Conservation (phyloP, 2,888 invertebrate species). For the Coelogynopora nodosa region DNA sequence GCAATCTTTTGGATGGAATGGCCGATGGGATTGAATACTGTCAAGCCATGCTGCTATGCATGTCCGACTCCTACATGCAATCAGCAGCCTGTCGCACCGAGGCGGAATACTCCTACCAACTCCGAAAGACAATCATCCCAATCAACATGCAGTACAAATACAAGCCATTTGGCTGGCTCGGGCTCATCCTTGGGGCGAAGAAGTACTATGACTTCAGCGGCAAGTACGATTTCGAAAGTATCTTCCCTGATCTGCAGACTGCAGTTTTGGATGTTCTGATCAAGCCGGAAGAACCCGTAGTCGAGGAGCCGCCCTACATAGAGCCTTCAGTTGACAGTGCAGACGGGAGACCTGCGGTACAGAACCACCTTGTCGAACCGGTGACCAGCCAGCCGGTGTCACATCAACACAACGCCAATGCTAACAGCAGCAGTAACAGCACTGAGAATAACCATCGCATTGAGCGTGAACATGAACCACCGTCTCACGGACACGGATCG, state of each 20-base stretch:
- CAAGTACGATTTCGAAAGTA: neutral
- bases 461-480: neutral
- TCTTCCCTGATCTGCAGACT: neutral
- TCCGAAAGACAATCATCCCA: conserved; percentile 57
- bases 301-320: neutral
- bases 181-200: conserved; percentile 56
- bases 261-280: neutral
- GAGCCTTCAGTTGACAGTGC: neutral
- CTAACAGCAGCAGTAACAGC: neutral
- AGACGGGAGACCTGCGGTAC: neutral
- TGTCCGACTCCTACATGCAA: conserved; percentile 44
- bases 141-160: conserved; percentile 57
- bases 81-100: conserved; percentile 50
- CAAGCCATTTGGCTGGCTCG: conserved; percentile 59
- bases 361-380: too few species aligned
- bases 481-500: neutral
- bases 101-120: conserved; percentile 57
- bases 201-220: conserved; percentile 51
- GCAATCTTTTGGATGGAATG: neutral
- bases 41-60: conserved; percentile 34
- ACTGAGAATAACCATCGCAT: neutral
- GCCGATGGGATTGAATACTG: conserved; percentile 37
- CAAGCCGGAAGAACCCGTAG: neutral
- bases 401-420: neutral
- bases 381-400: neutral